Percentiles rank a stretch among this genome's conserved stretches.
These are phyloP conservation scores for Cotesia typhae DNA, from an alignment of 1,140 invertebrate species.

Conservation along the genomic window DNA sequence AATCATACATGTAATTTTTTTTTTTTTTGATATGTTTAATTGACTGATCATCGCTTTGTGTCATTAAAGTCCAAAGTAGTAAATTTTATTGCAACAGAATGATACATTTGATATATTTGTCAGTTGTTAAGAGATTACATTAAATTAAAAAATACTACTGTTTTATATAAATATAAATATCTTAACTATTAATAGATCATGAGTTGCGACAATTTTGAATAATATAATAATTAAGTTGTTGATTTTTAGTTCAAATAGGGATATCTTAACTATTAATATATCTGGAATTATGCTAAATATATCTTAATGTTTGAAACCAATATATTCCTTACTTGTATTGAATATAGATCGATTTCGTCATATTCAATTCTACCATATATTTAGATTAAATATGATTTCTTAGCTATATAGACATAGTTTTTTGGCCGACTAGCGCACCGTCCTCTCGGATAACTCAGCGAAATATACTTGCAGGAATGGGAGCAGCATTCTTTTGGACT, in stretches of 20 bases:
- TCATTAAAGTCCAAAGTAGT: no score
- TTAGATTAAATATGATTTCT: constrained; percentile 3
- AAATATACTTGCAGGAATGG: no score
- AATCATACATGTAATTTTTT: no score
- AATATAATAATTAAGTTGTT: constrained; percentile 6
- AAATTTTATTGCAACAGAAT: no score
- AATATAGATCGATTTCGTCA: background rate
- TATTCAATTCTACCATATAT: constrained; percentile 11
- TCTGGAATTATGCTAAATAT: constrained; percentile 2
- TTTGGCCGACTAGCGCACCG: no score
- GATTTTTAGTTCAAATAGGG: background rate
- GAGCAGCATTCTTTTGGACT: no score
- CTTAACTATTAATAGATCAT: constrained; percentile 9
- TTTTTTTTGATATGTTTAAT: no score
- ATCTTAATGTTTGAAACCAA: constrained; percentile 1
- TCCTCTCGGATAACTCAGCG: no score
- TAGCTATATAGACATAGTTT: background rate
- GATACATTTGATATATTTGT: no score
- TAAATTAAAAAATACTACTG: constrained; percentile 3
- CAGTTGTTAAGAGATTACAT: no score
- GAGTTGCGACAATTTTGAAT: background rate
- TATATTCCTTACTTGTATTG: constrained; percentile 11
- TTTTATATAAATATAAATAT: constrained; percentile 7
- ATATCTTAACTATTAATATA: constrained; percentile 11
- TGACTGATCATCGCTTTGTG: no score